phyloP scores from a whole-genome alignment of 1,140 invertebrate genomes.

The Meloidogyne exigua region DNA sequence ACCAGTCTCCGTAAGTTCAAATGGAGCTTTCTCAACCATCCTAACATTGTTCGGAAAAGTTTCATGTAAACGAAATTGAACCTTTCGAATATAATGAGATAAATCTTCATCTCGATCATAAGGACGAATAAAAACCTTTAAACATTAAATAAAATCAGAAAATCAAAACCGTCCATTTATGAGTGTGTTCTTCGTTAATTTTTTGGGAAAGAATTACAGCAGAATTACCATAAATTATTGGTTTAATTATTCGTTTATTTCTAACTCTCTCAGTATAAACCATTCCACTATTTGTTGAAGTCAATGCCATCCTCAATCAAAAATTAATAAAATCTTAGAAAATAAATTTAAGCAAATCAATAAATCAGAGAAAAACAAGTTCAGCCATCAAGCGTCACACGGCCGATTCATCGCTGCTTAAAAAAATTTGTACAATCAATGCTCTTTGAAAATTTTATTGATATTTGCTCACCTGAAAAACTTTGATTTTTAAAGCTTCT shows the following conservation, averaged over 20 bases:
- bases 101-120: constrained; percentile 71
- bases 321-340: background rate
- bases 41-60: constrained; percentile 88
- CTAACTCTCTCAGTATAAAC: constrained; percentile 33
- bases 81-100: constrained; percentile 61
- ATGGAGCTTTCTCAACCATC: constrained; percentile 86
- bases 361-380: background rate
- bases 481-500: background rate
- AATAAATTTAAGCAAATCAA: background rate
- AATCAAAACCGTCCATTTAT: constrained; percentile 81
- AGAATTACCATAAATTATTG: constrained; percentile 93
- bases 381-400: too few relatives aligned
- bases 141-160: constrained; percentile 7
- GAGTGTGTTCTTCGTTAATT: constrained; percentile 97
- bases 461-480: too few relatives aligned
- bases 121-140: constrained; percentile 83
- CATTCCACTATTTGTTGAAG: constrained; percentile 7
- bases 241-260: constrained; percentile 76
- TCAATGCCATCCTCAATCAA: background rate
- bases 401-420: background rate
- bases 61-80: constrained; percentile 92
- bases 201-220: constrained; percentile 94
- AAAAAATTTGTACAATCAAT: too few relatives aligned
- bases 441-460: too few relatives aligned
- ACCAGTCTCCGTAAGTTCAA: constrained; percentile 95